Evolutionary conservation across 2,797 vertebrate species (phyloP).

Genomic region (Acanthopagrus latus): DNA sequence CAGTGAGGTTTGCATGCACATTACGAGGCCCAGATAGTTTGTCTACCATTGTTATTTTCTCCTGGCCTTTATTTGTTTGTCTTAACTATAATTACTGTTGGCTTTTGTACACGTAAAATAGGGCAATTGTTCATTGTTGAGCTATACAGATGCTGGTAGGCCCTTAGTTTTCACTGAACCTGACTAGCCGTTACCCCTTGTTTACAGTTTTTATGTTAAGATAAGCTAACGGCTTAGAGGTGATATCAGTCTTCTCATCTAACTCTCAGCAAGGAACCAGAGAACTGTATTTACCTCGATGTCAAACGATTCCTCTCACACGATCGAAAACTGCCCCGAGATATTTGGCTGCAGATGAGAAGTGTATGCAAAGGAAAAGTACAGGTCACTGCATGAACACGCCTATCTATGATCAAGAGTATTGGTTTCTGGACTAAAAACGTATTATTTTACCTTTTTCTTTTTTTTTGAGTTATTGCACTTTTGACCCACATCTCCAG

Average conservation of each 20-base stretch:
- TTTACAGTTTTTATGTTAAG: conserved; percentile 6
- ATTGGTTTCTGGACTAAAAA: conserved; percentile 31
- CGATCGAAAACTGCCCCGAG: neutral
- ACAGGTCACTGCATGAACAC: conserved; percentile 26
- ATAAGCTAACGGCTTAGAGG: neutral
- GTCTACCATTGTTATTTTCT: too few species aligned
- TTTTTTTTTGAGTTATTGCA: conserved; percentile 30
- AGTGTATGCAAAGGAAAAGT: conserved; percentile 19
- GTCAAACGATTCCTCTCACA: neutral
- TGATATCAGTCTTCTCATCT: too few species aligned
- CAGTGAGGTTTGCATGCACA: too few species aligned
- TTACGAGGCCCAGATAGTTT: too few species aligned
- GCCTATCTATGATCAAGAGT: neutral
- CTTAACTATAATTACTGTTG: too few species aligned
- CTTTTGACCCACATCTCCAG: conserved; percentile 38
- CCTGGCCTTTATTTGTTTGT: too few species aligned
- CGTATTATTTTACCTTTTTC: neutral
- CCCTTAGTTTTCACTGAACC: neutral
- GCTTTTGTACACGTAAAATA: too few species aligned
- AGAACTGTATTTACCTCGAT: neutral
- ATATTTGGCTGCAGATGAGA: conserved; percentile 40
- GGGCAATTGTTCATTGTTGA: neutral
- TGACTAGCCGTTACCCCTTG: neutral
- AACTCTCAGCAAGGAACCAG: neutral
- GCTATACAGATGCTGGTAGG: neutral